Evolutionary conservation across 2,888 invertebrate genomes (phyloP).

Genomic region (Acanthosepion lycidas): DNA sequence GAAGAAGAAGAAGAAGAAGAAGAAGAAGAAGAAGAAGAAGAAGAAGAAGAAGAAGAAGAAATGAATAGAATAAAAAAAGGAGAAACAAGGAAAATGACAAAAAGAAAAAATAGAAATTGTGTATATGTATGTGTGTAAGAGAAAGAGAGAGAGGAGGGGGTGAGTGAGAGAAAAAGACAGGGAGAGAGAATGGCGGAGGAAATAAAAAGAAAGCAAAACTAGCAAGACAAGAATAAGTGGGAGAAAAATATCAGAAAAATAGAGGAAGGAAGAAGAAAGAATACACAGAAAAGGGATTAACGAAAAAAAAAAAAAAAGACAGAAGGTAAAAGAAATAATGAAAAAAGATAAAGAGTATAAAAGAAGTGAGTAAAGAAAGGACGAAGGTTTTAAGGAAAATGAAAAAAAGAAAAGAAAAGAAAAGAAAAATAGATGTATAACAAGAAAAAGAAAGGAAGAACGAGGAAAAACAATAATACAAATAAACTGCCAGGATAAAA

Average conservation of each 20-base stretch:
- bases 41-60: background rate
- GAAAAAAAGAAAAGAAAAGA: background rate
- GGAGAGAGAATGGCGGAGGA: background rate
- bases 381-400: background rate
- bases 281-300: background rate
- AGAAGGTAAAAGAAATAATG: background rate
- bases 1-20: background rate
- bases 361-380: background rate
- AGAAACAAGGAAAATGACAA: background rate
- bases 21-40: too few species aligned
- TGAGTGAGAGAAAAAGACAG: background rate
- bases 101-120: background rate
- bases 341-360: background rate
- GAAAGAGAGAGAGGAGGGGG: background rate
- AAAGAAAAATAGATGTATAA: background rate
- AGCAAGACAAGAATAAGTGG: background rate
- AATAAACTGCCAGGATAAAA: background rate
- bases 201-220: background rate
- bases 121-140: too few species aligned
- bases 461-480: background rate
- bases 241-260: background rate
- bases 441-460: background rate
- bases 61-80: background rate
- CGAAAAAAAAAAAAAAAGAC: background rate
- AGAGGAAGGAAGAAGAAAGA: background rate